A percentile compares a stretch with the other conserved stretches of the same genome.
Evolutionary conservation across 2,797 vertebrate species (phyloP).

Genomic region (Oreortyx pictus): DNA sequence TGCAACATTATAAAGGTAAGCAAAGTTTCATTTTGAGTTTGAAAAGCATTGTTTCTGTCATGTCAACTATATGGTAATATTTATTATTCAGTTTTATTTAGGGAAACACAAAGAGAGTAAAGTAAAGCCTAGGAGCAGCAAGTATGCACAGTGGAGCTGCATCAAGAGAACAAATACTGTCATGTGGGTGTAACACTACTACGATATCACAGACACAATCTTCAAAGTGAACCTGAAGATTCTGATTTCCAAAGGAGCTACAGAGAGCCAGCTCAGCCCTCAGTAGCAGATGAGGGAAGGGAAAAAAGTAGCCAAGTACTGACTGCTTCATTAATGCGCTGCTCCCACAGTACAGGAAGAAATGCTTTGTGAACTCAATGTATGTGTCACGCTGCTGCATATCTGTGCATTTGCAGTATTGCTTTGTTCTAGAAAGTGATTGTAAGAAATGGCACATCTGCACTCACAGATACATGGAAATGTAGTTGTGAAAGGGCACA

Average conservation of each 20-base stretch:
- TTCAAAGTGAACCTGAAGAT: conserved; percentile 64
- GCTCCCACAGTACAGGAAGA: conserved; percentile 35
- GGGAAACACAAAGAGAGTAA: not conserved
- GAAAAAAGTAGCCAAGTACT: conserved; percentile 65
- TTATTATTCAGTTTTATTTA: not conserved
- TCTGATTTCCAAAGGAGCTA: conserved; percentile 79
- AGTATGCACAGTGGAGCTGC: not conserved
- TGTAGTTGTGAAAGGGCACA: not conserved
- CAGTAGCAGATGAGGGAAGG: conserved; percentile 79
- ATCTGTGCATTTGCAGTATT: not conserved
- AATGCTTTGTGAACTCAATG: not conserved
- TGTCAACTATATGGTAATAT: not conserved
- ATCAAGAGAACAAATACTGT: conserved; percentile 44
- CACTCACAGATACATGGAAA: fast-evolving
- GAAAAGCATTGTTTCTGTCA: not conserved
- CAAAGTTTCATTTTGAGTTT: not conserved
- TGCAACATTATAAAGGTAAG: not conserved
- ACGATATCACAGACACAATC: conserved; percentile 78
- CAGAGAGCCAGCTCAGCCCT: conserved; percentile 80
- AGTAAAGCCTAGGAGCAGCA: not conserved
- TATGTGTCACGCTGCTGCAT: not conserved
- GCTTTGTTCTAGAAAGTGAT: not conserved
- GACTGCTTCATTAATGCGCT: conserved; percentile 75
- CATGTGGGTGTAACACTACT: conserved; percentile 48
- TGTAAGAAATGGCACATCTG: not conserved